Evolutionary conservation across 2,113 vertebrate genomes (phyloP).

Genomic region (Capreolus pygargus): DNA sequence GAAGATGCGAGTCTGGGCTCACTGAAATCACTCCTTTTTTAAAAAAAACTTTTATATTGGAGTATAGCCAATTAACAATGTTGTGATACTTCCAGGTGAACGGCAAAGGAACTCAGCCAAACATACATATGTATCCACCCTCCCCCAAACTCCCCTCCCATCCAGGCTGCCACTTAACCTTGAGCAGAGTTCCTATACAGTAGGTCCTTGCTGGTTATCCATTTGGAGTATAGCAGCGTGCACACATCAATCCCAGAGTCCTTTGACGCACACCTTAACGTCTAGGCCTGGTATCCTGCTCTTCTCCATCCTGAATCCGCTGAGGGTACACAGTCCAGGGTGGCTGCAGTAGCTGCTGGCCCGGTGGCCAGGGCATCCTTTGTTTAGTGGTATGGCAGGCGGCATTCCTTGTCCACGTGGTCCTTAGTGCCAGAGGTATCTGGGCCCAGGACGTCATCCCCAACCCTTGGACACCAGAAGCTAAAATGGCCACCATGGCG

Average conservation of each 20-base stretch:
- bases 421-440: background rate
- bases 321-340: background rate
- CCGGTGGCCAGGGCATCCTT: background rate
- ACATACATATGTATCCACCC: background rate
- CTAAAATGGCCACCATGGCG: fast-evolving
- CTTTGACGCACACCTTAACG: background rate
- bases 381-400: background rate
- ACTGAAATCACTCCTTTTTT: background rate
- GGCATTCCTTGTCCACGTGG: background rate
- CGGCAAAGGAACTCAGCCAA: background rate
- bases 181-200: background rate
- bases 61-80: background rate
- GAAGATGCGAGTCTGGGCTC: background rate
- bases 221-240: background rate
- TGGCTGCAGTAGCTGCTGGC: background rate
- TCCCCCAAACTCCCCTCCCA: background rate
- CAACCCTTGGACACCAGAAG: background rate
- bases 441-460: background rate
- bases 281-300: background rate
- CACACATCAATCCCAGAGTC: background rate
- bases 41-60: background rate
- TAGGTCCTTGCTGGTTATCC: background rate
- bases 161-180: background rate
- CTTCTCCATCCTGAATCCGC: background rate
- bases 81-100: background rate